Evolutionary conservation across 2,797 vertebrate genomes (phyloP).

Genomic region (Percopsis omiscomaycus): DNA sequence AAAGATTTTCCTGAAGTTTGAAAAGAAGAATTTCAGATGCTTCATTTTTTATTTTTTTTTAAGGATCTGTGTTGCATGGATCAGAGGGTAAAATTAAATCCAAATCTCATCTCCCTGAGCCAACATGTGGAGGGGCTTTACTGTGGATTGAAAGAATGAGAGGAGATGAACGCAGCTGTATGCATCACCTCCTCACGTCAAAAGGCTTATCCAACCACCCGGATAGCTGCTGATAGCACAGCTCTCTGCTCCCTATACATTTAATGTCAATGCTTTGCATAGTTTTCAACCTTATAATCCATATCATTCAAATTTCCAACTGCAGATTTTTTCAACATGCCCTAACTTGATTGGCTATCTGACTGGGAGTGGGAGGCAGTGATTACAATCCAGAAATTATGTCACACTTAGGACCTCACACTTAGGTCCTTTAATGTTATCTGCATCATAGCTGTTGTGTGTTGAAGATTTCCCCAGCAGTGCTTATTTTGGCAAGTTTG

Average conservation of each 20-base stretch:
- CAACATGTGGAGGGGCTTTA: slow-evolving; percentile 55
- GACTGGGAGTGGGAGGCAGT: no score
- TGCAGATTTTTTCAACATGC: no score
- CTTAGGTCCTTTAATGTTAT: no score
- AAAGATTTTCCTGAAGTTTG: no score
- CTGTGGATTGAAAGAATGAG: slow-evolving; percentile 57
- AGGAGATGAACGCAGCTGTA: slow-evolving; percentile 34
- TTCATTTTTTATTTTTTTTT: background rate
- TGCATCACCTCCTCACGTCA: slow-evolving; percentile 41
- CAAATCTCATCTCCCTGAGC: slow-evolving; percentile 53
- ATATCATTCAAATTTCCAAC: background rate
- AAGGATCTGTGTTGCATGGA: background rate
- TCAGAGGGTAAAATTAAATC: slow-evolving; percentile 46
- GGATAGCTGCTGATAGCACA: slow-evolving; percentile 51
- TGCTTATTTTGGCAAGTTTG: background rate
- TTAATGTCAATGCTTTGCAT: slow-evolving; percentile 7
- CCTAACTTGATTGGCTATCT: no score
- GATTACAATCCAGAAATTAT: no score
- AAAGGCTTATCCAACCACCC: slow-evolving; percentile 47
- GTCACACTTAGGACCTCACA: no score
- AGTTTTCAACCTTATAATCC: slow-evolving; percentile 5
- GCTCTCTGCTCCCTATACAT: background rate
- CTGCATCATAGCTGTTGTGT: background rate
- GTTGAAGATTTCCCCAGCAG: background rate
- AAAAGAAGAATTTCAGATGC: no score